Evolutionary conservation across 1,140 invertebrate genomes (phyloP).

Genomic region (Apocrypta bakeri): DNA sequence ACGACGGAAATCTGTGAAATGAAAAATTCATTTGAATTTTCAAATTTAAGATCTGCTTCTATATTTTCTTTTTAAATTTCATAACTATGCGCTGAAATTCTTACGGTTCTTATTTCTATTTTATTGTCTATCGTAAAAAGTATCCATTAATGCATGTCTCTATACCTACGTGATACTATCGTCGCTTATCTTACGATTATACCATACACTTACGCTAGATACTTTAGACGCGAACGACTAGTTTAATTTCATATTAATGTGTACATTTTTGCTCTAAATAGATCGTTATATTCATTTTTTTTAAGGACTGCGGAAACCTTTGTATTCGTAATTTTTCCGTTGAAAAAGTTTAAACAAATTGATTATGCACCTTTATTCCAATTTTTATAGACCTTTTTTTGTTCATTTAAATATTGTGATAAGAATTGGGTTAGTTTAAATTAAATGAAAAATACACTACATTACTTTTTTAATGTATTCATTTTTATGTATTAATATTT

Average conservation of each 20-base stretch:
- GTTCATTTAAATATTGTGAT: neutral
- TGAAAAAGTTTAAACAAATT: constrained; percentile 3
- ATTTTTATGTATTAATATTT: neutral
- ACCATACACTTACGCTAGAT: neutral
- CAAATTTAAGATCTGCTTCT: neutral
- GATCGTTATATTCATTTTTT: neutral
- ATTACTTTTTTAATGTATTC: neutral
- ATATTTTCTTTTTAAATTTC: too few relatives aligned
- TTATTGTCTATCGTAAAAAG: neutral
- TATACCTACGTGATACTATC: too few relatives aligned
- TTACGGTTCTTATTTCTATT: neutral
- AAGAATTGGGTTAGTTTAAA: neutral
- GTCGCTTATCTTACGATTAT: too few relatives aligned
- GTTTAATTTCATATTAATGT: too few relatives aligned
- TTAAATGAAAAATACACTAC: neutral
- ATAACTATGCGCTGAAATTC: too few relatives aligned
- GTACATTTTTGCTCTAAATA: neutral
- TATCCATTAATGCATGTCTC: too few relatives aligned
- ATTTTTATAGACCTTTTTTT: neutral
- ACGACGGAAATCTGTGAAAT: too few relatives aligned
- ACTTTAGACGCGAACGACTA: too few relatives aligned
- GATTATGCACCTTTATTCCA: neutral
- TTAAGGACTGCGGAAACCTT: neutral
- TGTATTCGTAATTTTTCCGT: neutral
- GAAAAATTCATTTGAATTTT: neutral